These are phyloP conservation scores for Aleiodes alternator DNA, from an alignment of 2,888 invertebrate genomes.

Conservation along the genomic window DNA sequence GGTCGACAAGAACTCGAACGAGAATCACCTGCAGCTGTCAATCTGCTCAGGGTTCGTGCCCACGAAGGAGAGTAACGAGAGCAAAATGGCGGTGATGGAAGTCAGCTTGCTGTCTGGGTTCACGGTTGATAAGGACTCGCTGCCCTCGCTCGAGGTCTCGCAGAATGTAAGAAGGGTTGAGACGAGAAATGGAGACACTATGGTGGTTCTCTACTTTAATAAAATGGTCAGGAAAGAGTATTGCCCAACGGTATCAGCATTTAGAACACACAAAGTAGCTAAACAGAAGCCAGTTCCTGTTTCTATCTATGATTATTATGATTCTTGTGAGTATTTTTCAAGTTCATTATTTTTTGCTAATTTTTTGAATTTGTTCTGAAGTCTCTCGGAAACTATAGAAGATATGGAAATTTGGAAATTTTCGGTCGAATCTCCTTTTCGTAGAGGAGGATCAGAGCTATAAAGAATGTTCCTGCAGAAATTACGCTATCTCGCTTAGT, in stretches of 20 bases:
- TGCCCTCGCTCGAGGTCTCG: conserved; percentile 80
- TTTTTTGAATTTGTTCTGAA: too few species aligned
- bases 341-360: not conserved
- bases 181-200: conserved; percentile 81
- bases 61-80: conserved; percentile 81
- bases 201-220: conserved; percentile 85
- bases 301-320: conserved; percentile 92
- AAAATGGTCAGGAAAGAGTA: conserved; percentile 80
- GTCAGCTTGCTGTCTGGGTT: conserved; percentile 94
- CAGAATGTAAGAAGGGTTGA: conserved; percentile 82
- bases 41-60: conserved; percentile 87
- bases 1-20: conserved; percentile 87
- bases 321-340: conserved; percentile 83
- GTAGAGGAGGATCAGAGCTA: too few species aligned
- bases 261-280: conserved; percentile 89
- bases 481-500: too few species aligned
- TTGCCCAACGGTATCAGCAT: conserved; percentile 90
- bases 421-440: too few species aligned
- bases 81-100: conserved; percentile 94
- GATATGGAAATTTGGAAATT: too few species aligned
- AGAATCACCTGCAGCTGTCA: conserved; percentile 86
- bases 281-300: conserved; percentile 91
- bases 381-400: too few species aligned
- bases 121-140: conserved; percentile 85
- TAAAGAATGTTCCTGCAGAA: too few species aligned